Evolutionary conservation across 2,113 vertebrate genomes (phyloP), one percentile per base, ranked within the genome.

Genomic region (Rhabdomys dilectus): DNA sequence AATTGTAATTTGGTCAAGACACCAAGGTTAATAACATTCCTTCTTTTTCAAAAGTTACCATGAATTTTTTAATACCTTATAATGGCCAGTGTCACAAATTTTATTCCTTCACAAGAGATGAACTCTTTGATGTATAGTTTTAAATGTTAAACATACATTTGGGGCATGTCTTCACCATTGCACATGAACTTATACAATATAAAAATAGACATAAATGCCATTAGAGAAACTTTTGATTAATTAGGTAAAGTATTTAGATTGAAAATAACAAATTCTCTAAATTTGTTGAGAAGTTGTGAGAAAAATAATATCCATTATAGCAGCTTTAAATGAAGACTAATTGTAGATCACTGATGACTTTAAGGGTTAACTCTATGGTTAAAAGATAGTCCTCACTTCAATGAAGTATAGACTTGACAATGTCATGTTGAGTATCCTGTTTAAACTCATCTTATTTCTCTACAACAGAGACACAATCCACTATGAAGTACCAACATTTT

Each of bases 1-100:
- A 97, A 97, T 96, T 97, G 95, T 97, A 98, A 98, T 98, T 97
- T 97, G 98, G 96, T 97, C 96, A 97, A 97, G 97, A 97, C 97
- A 97, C 95, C 92, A 96, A 97, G 96, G 98, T 98, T 98, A 98
- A 97, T 98, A 96, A 96, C 94, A 89, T 95, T 96, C 95, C 21
- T 94, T 87, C 95, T 96, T 97, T 97, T 97, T 88, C 86, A 95
- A 97, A 98, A 98, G 95, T 97, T 98, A 88, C 94, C 77, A 96
- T 97, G 97, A 97, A 97, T 97, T 95, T 98, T 97, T 97, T 96
- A 97, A 97, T 91, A 97, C 91, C 29, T 97, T 92, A 82, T 97
- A 97, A 97, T 97, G 97, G 89, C 82, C 94, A 97, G 16, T 97
- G 93, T 96, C 96, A 96, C 36, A 68, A 82, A 92, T 98, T 97